Evolutionary conservation across 2,888 invertebrate species (phyloP).

Genomic region (Arenicola marina): DNA sequence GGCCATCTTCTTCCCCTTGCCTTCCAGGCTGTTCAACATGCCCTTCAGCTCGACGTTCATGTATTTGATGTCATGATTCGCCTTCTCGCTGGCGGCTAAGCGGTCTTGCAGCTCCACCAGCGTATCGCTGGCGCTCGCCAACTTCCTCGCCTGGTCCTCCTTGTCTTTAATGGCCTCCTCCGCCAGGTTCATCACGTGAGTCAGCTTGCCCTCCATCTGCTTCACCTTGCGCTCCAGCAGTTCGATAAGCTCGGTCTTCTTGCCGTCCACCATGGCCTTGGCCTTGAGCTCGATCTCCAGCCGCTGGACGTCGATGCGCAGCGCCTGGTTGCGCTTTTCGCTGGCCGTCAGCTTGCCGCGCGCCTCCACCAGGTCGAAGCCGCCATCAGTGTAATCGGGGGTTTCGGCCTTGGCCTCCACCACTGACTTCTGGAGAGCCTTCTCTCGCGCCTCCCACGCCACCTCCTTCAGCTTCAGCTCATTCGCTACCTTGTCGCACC

Average conservation of each 20-base stretch:
- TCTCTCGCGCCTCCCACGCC: constrained; percentile 3
- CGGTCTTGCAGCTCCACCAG: constrained; percentile 13
- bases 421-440: background rate
- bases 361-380: constrained; percentile 7
- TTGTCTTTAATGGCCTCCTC: constrained; percentile 21
- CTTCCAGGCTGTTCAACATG: constrained; percentile 28
- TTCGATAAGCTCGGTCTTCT: constrained; percentile 6
- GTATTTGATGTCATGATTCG: constrained; percentile 12
- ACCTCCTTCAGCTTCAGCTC: constrained; percentile 7
- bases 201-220: constrained; percentile 10
- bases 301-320: background rate
- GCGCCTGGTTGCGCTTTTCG: background rate
- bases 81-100: constrained; percentile 11
- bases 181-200: constrained; percentile 17
- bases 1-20: constrained; percentile 26
- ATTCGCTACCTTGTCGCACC: constrained; percentile 1
- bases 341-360: background rate
- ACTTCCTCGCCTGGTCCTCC: constrained; percentile 11
- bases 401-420: background rate
- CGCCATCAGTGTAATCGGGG: background rate
- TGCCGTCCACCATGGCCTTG: background rate
- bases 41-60: constrained; percentile 21
- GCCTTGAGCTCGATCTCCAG: constrained; percentile 2
- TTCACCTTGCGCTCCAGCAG: constrained; percentile 2
- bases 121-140: constrained; percentile 17